Evolutionary conservation across 2,888 invertebrate species (phyloP), one percentile per base, ranked within the genome.

Genomic region (Aphidius colemani): DNA sequence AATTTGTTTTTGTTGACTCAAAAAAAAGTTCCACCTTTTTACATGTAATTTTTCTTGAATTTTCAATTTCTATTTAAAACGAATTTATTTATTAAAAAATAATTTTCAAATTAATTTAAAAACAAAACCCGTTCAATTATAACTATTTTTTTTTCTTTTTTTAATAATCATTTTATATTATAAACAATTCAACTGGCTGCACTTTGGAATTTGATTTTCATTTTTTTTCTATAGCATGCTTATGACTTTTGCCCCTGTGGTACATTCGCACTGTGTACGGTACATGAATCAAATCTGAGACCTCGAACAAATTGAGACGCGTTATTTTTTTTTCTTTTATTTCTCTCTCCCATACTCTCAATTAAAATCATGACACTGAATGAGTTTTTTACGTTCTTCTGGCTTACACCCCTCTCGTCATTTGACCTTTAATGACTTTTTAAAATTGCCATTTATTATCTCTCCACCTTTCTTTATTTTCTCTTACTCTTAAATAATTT

Each of bases 261-360:
- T 59, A 50, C 10, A 53, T 53, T 39, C 45, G 41, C 50, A 55
- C 40, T 53, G 51, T 45, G 53, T 57, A 49, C 40, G 48, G 49
- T 59, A 45, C 41, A 56, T 43, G 45, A 56, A 55, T 43, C 59
- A 41, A 13, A 11, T 7, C 57, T 45, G 50, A 60, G 57, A 56
- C 53, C 59, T 63, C 50, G 61, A 66, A 66, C 68, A 70, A 70
- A 70, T 70, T 70, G 68, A 70, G 69, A 68, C 57, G 61, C 55
- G 55, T 55, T 30, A 3, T 30, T 30, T 30, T 5, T 30, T 30
- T 30, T 30, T 30, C 13, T 13, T 2, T 13, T 13, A 13, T 13
- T 18, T 18, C 13, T 18, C 13, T 18, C 13, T 30, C 30, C 5
- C 30, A 30, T 50, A 51, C 49, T 39, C 59, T 59, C 50, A 39